These are phyloP conservation scores for Dendrophyllia cribrosa DNA, from an alignment of 64 coral and sea anemone genomes.

Conservation along the genomic window DNA sequence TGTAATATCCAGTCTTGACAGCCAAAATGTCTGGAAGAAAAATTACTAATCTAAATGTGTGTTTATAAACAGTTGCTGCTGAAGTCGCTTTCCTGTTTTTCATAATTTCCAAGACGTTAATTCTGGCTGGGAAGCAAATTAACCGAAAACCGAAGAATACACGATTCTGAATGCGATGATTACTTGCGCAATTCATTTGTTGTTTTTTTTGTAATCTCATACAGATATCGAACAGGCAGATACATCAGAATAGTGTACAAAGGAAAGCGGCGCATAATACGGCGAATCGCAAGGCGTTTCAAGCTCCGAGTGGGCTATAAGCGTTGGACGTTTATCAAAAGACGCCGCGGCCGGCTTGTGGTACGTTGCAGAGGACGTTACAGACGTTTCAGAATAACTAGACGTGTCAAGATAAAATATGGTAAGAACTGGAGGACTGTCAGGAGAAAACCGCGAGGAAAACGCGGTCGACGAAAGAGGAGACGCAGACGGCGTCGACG, in stretches of 20 bases:
- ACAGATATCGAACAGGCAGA: constrained; percentile 20
- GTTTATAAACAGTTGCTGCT: too few species aligned
- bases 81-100: too few species aligned
- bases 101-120: too few species aligned
- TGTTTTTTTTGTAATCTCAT: not conserved
- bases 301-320: not conserved
- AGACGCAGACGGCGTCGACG: constrained; percentile 22
- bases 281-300: constrained; percentile 11
- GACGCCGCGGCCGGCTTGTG: constrained; percentile 15
- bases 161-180: too few species aligned
- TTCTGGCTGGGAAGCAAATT: too few species aligned
- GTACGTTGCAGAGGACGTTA: not conserved
- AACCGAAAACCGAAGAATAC: too few species aligned
- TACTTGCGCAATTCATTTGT: too few species aligned
- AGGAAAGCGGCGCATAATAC: constrained; percentile 10
- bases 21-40: too few species aligned
- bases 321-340: not conserved
- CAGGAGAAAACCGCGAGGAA: not conserved
- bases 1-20: too few species aligned
- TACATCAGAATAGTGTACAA: constrained; percentile 6
- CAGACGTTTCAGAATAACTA: constrained; percentile 7
- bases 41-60: too few species aligned
- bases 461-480: not conserved
- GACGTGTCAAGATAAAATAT: not conserved
- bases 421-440: not conserved